These are phyloP conservation scores for Chrysomela aeneicollis DNA, from an alignment of 2,888 invertebrate species.

Conservation along the genomic window DNA sequence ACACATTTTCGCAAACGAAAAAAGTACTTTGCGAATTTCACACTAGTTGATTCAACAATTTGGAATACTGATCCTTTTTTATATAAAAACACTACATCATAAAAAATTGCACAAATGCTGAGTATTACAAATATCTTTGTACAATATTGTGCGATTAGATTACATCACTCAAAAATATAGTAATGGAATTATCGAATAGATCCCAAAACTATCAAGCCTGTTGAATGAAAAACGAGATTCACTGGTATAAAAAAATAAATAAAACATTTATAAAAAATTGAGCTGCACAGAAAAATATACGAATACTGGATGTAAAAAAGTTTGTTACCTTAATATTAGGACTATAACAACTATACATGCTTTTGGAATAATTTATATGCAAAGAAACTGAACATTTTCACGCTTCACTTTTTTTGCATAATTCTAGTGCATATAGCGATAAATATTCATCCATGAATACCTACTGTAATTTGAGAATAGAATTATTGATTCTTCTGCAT, in stretches of 20 bases:
- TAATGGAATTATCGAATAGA: not conserved
- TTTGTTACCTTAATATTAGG: not conserved
- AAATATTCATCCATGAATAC: no score
- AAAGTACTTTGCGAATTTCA: not conserved
- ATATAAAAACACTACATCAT: constrained; percentile 6
- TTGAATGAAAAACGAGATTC: constrained; percentile 10
- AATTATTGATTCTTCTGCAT: no score
- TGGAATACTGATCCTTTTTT: not conserved
- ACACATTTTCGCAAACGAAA: not conserved
- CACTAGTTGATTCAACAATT: not conserved
- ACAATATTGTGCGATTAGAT: constrained; percentile 16
- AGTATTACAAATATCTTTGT: constrained; percentile 12
- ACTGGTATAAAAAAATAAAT: constrained; percentile 21
- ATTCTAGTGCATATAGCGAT: no score
- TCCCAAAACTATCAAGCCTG: not conserved
- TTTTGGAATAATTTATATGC: constrained; percentile 2
- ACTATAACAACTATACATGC: not conserved
- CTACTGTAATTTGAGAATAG: no score
- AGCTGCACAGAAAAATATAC: constrained; percentile 20
- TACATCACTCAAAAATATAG: not conserved
- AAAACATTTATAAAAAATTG: constrained; percentile 29
- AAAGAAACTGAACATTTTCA: no score
- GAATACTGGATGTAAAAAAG: constrained; percentile 3
- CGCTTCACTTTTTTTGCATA: no score
- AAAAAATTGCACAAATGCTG: constrained; percentile 20